Percentiles rank a stretch among this genome's conserved stretches.
Evolutionary conservation across 2,797 vertebrate genomes (phyloP).

Genomic region (Bucorvus abyssinicus): DNA sequence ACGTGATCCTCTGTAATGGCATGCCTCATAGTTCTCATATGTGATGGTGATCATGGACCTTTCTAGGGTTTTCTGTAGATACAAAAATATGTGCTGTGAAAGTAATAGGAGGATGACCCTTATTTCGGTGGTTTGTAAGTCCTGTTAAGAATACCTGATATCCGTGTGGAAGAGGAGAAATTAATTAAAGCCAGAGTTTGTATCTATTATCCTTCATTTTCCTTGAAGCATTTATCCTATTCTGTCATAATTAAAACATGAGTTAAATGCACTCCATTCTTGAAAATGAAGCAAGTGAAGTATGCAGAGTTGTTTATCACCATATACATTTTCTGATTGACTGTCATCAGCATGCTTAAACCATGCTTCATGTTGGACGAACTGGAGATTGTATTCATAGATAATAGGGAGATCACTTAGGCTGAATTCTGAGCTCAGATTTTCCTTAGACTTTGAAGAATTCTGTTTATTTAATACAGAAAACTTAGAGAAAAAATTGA

Average conservation of each 20-base stretch:
- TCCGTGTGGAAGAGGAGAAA: neutral
- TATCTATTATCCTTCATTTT: neutral
- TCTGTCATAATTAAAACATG: constrained; percentile 2
- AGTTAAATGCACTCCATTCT: neutral
- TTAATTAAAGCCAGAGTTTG: neutral
- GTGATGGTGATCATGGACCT: neutral
- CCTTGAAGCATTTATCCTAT: neutral
- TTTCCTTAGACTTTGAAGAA: neutral
- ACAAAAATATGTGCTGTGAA: neutral
- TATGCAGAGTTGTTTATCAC: neutral
- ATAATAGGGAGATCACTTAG: neutral
- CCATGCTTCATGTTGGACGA: neutral
- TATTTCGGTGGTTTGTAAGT: neutral
- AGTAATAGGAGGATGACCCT: neutral
- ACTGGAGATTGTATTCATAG: neutral
- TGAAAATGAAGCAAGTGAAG: neutral
- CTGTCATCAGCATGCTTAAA: neutral
- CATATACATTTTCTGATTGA: neutral
- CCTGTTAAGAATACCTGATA: neutral
- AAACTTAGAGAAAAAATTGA: neutral
- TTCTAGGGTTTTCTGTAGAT: neutral
- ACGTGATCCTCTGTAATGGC: neutral
- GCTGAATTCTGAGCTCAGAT: neutral
- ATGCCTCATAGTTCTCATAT: neutral
- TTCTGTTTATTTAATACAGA: neutral